Evolutionary conservation across 2,797 vertebrate species (phyloP).

Genomic region (Pseudomugil tenellus): DNA sequence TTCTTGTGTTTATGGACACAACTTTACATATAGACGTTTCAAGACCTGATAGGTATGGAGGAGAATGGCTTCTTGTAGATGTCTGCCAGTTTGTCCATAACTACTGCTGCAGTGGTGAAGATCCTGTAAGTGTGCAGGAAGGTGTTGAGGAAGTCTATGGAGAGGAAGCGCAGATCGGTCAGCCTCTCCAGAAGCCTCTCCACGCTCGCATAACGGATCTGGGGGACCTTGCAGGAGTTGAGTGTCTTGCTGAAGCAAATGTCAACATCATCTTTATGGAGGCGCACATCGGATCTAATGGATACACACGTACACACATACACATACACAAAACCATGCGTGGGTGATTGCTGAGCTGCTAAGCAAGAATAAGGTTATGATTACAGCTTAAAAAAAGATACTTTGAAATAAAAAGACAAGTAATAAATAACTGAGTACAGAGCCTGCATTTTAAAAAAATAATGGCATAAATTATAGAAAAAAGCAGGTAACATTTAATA

Average conservation of each 20-base stretch:
- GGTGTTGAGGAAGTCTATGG: conserved; percentile 98
- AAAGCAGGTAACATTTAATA: conserved; percentile 26
- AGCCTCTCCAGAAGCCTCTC: conserved; percentile 93
- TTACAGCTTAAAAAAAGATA: conserved; percentile 41
- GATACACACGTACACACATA: conserved; percentile 66
- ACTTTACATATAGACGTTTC: conserved; percentile 18
- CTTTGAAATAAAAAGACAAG: conserved; percentile 14
- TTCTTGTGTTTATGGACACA: conserved; percentile 9
- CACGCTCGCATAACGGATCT: conserved; percentile 98
- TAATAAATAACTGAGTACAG: conserved; percentile 28
- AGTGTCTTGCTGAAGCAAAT: conserved; percentile 99
- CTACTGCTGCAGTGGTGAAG: conserved; percentile 91
- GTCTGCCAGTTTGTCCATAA: conserved; percentile 96
- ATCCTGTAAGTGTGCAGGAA: conserved; percentile 98
- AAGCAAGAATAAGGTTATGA: conserved; percentile 52
- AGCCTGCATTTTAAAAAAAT: conserved; percentile 36
- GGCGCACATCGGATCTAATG: conserved; percentile 92
- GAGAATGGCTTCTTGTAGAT: conserved; percentile 98
- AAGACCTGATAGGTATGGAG: conserved; percentile 94
- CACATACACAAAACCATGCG: conserved; percentile 70
- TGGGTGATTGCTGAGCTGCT: conserved; percentile 71
- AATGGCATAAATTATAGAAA: conserved; percentile 35
- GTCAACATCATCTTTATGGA: conserved; percentile 97
- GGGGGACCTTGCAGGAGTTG: conserved; percentile 98
- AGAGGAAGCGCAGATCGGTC: conserved; percentile 96